phyloP scores from a whole-genome alignment of 2,113 vertebrate species.

The Caranx ignobilis region DNA sequence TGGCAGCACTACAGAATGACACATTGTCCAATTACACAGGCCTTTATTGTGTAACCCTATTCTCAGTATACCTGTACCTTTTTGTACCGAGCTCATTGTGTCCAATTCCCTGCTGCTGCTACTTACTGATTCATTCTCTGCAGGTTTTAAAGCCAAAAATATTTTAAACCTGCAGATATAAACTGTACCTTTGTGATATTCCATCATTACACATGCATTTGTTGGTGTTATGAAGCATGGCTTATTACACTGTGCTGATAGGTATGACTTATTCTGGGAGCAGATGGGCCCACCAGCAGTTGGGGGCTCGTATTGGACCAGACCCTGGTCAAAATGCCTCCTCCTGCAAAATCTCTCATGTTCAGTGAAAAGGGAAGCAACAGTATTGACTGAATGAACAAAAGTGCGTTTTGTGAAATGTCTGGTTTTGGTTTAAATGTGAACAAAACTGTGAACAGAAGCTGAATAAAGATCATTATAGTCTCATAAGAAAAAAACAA shows the following conservation, averaged over 20 bases:
- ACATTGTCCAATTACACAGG: slow-evolving; percentile 69
- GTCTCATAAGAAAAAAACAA: slow-evolving; percentile 17
- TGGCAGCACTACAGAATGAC: slow-evolving; percentile 76
- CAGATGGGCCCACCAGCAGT: slow-evolving; percentile 52
- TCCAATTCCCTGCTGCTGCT: slow-evolving; percentile 20
- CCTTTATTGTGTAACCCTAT: slow-evolving; percentile 68
- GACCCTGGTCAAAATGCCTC: slow-evolving; percentile 49
- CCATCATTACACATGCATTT: slow-evolving; percentile 20
- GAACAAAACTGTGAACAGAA: slow-evolving; percentile 12
- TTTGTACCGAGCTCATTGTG: slow-evolving; percentile 24
- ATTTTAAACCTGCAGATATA: slow-evolving; percentile 6
- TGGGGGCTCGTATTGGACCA: slow-evolving; percentile 33
- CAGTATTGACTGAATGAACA: slow-evolving; percentile 38
- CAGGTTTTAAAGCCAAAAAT: slow-evolving; percentile 8
- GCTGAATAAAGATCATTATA: background rate
- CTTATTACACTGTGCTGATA: slow-evolving; percentile 25
- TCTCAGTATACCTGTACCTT: slow-evolving; percentile 53
- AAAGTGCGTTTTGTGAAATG: slow-evolving; percentile 2
- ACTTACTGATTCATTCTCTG: background rate
- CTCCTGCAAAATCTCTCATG: slow-evolving; percentile 13
- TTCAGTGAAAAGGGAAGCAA: slow-evolving; percentile 31
- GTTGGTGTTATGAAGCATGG: slow-evolving; percentile 18
- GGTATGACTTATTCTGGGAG: slow-evolving; percentile 40
- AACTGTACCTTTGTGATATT: background rate
- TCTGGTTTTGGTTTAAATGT: background rate